Evolutionary conservation across 2,888 invertebrate genomes (phyloP), one percentile per base, ranked within the genome.

Genomic region (Synanthedon andrenaeformis): DNA sequence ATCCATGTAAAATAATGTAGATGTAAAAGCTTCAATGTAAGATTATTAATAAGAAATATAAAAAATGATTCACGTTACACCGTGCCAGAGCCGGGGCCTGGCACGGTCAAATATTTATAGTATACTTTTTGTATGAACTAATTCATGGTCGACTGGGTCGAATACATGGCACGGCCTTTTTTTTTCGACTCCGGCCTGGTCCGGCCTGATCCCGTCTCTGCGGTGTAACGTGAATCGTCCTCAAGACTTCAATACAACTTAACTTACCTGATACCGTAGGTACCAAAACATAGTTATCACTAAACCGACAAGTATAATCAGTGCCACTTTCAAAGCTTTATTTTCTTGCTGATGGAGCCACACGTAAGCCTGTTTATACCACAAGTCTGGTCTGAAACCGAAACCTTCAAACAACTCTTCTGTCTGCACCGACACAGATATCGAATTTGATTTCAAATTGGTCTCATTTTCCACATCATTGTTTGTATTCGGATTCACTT

Each of bases 311-410:
- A 93, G 81, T 54, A 93, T 88, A 41, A 93, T 90, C 2, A 94
- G 74, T 17, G 91, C 88, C 50, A 94, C 84, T 75, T 94, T 94
- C 1, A 94, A 76, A 3, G 90, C 92, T 67, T 93, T 92, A 69
- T 93, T 94, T 62, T 94, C 94, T 65, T 94, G 93, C 64, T 93
- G 92, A 67, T 92, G 90, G 0, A 94, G 76, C 93, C 93, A 94
- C 11, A 80, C 64, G 59, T 90, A 89, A 1, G 79, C 65, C 56
- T 74, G 71, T 55, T 83, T 82, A 64, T 83, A 87, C 82, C 80
- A 83, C 56, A 81, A 55, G 51, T 79, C 76, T 6, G 82, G 85
- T 54, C 79, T 74, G 23, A 86, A 74, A 35, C 67, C 68, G 28
- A 79, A 70, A 3, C 82, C 85, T 59, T 88, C 86, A 11, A 88